Conservation (phyloP, 2,888 invertebrate genomes). For the Oxystoma pomonae region DNA sequence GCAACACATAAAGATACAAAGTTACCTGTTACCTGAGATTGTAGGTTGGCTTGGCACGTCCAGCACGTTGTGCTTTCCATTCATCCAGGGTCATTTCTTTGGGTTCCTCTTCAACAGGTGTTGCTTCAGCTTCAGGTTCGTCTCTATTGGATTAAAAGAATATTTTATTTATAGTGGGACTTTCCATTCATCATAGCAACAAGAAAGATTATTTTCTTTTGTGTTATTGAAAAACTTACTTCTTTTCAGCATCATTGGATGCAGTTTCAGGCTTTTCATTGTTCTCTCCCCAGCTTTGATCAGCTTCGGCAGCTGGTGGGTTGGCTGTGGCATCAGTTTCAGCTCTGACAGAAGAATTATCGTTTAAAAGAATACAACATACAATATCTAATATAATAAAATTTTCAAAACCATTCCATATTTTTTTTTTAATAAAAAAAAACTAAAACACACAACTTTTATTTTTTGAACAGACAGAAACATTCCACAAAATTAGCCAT, state of each 20-base stretch:
- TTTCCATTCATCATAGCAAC: too few species aligned
- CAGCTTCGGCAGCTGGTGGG: conserved; percentile 37
- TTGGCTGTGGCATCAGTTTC: conserved; percentile 16
- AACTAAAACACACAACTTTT: too few species aligned
- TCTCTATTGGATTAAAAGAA: too few species aligned
- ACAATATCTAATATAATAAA: conserved; percentile 28
- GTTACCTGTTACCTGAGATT: conserved; percentile 66
- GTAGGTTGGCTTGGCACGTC: conserved; percentile 79
- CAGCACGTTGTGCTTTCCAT: conserved; percentile 84
- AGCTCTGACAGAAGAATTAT: too few species aligned
- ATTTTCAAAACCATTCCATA: conserved; percentile 14
- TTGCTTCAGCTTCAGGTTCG: conserved; percentile 38
- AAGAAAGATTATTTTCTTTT: too few species aligned
- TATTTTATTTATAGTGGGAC: too few species aligned
- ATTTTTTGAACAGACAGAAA: too few species aligned
- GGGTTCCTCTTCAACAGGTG: conserved; percentile 67
- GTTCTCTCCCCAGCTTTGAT: conserved; percentile 48
- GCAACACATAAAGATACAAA: too few species aligned
- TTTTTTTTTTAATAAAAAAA: too few species aligned
- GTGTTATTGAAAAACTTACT: conserved; percentile 22
- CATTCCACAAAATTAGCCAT: too few species aligned
- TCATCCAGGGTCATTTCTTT: conserved; percentile 90
- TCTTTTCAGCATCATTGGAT: conserved; percentile 32
- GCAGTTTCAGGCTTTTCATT: conserved; percentile 48
- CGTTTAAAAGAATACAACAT: too few species aligned